Base-by-base conservation (phyloP, 2,113 vertebrate genomes). In the Herpetotheres cachinnans region DNA sequence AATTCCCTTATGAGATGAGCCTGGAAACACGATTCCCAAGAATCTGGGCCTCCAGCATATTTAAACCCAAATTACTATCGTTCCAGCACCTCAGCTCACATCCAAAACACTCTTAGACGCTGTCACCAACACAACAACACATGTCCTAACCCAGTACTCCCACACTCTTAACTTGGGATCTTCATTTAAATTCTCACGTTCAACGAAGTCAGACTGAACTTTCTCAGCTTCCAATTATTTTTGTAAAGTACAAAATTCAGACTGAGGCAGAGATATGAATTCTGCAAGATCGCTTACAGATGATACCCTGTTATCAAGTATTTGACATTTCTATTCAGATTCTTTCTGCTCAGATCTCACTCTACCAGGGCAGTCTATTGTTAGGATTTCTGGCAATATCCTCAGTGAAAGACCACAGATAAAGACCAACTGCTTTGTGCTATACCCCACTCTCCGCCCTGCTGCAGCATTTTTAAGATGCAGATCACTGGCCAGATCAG, bases 221-320 rank as follows among this genome's bases (percentile, higher is more conserved):
- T 91, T 47, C 71, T 79, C 78, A 82, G 89, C 70, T 91, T 89
- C 58, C 66, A n/a, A 91, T 80, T 93, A 86, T 73, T 85, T 93
- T 65, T 74, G 65, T 54, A 6, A 78, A 77, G 69, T 40, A 94
- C 16, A 74, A 67, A 92, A 91, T 19, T 72, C 83, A 91, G 66
- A 73, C 20, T 29, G 70, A 94, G 74, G 32, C 42, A 91, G n/a
- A 86, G 49, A 70, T 1, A 26, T 0, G 42, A 80, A 90, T 82
- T 52, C 70, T 77, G 62, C 46, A 80, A 49, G 49, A 61, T 13
- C 1, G 0, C 25, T 66, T 80, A 76, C 1, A 85, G 78, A 61
- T 54, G 49, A 71, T 32, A 89, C 9, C 34, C 65, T 54, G 19
- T 66, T 87, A 94, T n/a, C 76, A 85, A 70, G 38, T n/a, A 65